These are phyloP conservation scores for Etheostoma cragini DNA, from an alignment of 2,113 vertebrate species.

Conservation along the genomic window DNA sequence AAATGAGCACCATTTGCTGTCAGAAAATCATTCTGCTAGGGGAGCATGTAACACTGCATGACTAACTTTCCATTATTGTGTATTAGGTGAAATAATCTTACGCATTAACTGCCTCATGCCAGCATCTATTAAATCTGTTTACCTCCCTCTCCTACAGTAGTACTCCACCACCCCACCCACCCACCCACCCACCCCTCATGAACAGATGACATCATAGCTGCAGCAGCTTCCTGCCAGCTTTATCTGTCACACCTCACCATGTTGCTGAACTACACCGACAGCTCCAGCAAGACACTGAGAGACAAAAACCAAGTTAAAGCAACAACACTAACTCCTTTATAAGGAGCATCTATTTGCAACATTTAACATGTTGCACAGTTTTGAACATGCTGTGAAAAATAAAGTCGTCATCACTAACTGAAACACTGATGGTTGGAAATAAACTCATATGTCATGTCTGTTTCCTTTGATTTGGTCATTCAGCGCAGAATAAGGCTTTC, in stretches of 20 bases:
- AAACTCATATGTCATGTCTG: slow-evolving; percentile 9
- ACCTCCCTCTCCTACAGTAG: slow-evolving; percentile 42
- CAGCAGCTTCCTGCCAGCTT: slow-evolving; percentile 75
- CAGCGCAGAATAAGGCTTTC: slow-evolving; percentile 22
- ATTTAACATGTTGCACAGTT: neutral
- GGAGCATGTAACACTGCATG: neutral
- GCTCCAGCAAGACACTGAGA: neutral
- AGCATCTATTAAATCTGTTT: slow-evolving; percentile 41
- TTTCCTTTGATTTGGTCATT: slow-evolving; percentile 23
- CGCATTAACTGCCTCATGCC: slow-evolving; percentile 6
- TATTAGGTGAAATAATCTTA: slow-evolving; percentile 21
- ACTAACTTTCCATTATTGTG: neutral
- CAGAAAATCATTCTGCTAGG: neutral
- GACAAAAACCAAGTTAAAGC: neutral
- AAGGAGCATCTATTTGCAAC: neutral
- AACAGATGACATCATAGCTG: slow-evolving; percentile 85
- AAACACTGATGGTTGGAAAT: slow-evolving; percentile 18
- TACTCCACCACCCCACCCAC: slow-evolving; percentile 60
- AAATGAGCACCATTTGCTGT: neutral
- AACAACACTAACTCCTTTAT: neutral
- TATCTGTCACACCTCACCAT: slow-evolving; percentile 53
- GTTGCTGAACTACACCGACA: slow-evolving; percentile 17
- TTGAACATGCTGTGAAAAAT: neutral
- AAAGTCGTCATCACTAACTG: neutral
- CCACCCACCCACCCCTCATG: slow-evolving; percentile 52